phyloP scores from a whole-genome alignment of 1,140 invertebrate genomes.

The Bradysia coprophila region DNA sequence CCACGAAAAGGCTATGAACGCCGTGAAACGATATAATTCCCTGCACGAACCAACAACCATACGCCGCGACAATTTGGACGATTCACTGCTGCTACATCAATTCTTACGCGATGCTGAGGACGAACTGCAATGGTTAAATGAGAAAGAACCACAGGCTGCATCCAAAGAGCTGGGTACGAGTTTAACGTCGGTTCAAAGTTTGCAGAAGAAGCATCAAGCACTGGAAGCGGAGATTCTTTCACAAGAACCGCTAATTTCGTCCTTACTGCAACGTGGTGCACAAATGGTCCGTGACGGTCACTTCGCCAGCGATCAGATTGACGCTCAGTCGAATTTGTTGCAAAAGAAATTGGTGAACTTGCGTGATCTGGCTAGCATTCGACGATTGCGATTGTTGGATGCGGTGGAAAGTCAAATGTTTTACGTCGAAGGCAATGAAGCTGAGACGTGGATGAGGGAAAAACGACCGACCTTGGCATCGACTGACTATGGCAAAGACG shows the following conservation, averaged over 20 bases:
- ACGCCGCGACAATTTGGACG: slow-evolving; percentile 72
- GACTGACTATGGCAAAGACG: slow-evolving; percentile 67
- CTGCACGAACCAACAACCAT: slow-evolving; percentile 81
- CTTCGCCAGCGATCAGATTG: slow-evolving; percentile 56
- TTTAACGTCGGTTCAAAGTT: slow-evolving; percentile 78
- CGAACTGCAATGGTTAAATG: slow-evolving; percentile 64
- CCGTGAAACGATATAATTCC: slow-evolving; percentile 58
- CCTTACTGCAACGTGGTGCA: slow-evolving; percentile 46
- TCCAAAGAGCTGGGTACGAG: slow-evolving; percentile 55
- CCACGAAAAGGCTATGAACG: slow-evolving; percentile 42
- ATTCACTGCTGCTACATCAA: slow-evolving; percentile 67
- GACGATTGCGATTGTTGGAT: slow-evolving; percentile 53
- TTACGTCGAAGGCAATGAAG: slow-evolving; percentile 71
- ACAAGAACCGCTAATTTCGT: slow-evolving; percentile 61
- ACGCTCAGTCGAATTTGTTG: slow-evolving; percentile 17
- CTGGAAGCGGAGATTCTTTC: slow-evolving; percentile 65
- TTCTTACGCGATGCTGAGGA: slow-evolving; percentile 74
- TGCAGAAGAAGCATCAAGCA: slow-evolving; percentile 90
- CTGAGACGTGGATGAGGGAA: slow-evolving; percentile 71
- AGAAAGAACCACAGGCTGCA: slow-evolving; percentile 68
- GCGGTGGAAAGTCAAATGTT: slow-evolving; percentile 77
- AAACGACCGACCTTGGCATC: slow-evolving; percentile 56
- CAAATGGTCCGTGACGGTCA: slow-evolving; percentile 69
- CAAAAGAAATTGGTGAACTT: not conserved
- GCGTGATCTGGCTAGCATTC: slow-evolving; percentile 34